Conservation (phyloP, 1,140 invertebrate genomes). For the Cydia fagiglandana region DNA sequence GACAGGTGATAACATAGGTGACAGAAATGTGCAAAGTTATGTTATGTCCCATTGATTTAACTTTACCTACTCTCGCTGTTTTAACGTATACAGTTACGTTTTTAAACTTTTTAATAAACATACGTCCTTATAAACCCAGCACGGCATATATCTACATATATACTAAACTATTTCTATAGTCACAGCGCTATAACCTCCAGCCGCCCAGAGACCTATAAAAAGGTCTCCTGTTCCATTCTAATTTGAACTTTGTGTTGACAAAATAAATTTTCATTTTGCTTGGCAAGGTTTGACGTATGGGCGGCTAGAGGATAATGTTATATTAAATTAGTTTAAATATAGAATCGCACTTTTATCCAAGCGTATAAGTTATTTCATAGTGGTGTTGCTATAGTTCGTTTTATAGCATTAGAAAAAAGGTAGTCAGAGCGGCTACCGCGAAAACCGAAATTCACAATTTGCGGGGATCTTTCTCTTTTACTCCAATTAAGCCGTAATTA, state of each 20-base stretch:
- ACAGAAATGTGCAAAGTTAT: not conserved
- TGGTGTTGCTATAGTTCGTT: not conserved
- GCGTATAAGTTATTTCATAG: slow-evolving; percentile 27
- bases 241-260: no score
- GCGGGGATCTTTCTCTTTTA: no score
- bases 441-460: no score
- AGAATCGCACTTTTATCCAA: slow-evolving; percentile 23
- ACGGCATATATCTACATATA: not conserved
- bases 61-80: not conserved
- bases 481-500: no score
- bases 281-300: no score
- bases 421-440: no score
- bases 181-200: slow-evolving; percentile 27
- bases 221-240: no score
- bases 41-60: not conserved
- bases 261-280: no score
- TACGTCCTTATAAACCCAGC: not conserved
- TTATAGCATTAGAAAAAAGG: no score
- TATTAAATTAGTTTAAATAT: slow-evolving; percentile 17
- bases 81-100: not conserved
- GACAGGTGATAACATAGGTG: no score
- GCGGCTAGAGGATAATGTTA: no score
- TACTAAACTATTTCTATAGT: slow-evolving; percentile 19
- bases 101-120: not conserved
- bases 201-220: no score